Percentiles rank a stretch among this genome's conserved stretches.
Evolutionary conservation across 2,888 invertebrate species (phyloP).

Genomic region (Polymixis flavicincta): DNA sequence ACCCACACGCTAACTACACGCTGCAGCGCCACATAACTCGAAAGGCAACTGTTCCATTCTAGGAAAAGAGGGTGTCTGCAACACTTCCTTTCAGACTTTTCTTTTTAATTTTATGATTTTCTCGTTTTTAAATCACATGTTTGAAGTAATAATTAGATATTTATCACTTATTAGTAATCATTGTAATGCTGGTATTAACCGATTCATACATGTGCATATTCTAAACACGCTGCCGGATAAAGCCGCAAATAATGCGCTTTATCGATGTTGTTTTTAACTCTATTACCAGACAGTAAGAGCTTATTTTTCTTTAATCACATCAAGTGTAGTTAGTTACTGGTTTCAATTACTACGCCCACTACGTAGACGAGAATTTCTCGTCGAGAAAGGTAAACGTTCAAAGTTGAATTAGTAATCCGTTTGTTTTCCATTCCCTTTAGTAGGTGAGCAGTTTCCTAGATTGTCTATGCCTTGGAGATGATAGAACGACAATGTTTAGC

Average conservation of each 20-base stretch:
- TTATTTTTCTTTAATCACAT: background rate
- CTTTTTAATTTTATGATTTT: too few species aligned
- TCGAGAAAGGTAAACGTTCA: conserved; percentile 2
- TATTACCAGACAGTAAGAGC: background rate
- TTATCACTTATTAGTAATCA: conserved; percentile 40
- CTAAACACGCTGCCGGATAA: background rate
- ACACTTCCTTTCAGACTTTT: too few species aligned
- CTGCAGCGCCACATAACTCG: conserved; percentile 2
- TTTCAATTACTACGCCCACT: conserved; percentile 1
- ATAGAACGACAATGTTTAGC: background rate
- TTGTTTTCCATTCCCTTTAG: conserved; percentile 19
- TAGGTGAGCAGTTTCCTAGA: background rate
- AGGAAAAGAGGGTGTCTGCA: background rate
- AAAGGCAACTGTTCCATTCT: background rate
- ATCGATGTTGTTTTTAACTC: conserved; percentile 2
- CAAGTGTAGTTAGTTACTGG: too few species aligned
- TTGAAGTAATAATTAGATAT: conserved; percentile 37
- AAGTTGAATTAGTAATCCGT: background rate
- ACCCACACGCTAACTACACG: conserved; percentile 20
- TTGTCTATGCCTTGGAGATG: too few species aligned
- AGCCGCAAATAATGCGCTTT: background rate
- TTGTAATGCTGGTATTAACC: conserved; percentile 34
- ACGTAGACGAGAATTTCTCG: background rate
- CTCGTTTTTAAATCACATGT: background rate
- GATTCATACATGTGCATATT: conserved; percentile 9